Base-by-base conservation (phyloP, 2,797 vertebrate species). In the Sebastes steindachneri region DNA sequence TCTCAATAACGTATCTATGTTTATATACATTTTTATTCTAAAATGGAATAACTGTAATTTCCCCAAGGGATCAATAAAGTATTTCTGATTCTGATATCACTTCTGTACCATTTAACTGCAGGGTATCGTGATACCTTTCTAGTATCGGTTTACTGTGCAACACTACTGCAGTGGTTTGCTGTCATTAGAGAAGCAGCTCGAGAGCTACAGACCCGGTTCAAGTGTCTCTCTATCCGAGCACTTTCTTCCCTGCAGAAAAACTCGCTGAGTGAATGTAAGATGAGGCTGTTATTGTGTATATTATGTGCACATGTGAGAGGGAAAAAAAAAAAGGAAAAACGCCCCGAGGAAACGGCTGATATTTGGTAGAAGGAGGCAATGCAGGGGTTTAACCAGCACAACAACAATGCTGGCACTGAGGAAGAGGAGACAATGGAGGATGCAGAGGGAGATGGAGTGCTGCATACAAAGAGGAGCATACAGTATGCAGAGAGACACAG, bases 351-450 rank as follows among this genome's bases (percentile, higher is more conserved):
- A 64, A 60, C 4, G 33, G 58, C 6, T 78, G 62, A 75, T 79
- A 63, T 68, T 79, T 73, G 58, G 72, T 9, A 29, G 29, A 58
- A 70, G 14, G 45, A 80, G n/a, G 53, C 63, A 21, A 23, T 3
- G 54, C 59, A 53, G 33, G n/a, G 79, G 68, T 85, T 71, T 26
- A 79, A 74, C 58, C 53, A 60, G 71, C 19, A 53, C 25, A 60
- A 72, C 29, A 81, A 80, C 63, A 77, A 83, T 41, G 57, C 45
- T 67, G 75, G 51, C 65, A 68, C 29, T 2, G 54, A 48, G 9
- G 53, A 31, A 60, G 48, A 70, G 33, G 55, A 82, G 62, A 83
- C 78, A 70, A 80, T 45, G 75, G 29, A 75, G 75, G 83, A 63
- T 41, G 57, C 66, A 41, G 77, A 75, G 63, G 29, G 68, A 78